Base-by-base conservation (phyloP, 2,113 vertebrate species). In the Pimephales promelas region DNA sequence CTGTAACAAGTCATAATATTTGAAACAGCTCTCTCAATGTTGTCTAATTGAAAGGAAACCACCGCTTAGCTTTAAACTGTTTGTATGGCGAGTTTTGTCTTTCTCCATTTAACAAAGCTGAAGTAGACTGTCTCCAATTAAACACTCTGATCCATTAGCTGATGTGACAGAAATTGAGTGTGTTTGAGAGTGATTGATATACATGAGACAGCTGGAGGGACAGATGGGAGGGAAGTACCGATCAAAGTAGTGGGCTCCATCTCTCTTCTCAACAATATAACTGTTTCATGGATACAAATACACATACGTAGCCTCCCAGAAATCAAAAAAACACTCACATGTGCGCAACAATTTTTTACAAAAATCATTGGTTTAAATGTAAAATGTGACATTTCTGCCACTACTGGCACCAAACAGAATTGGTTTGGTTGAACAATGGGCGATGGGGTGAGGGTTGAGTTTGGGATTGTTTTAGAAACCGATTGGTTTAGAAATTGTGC, bases 161-260 rank as follows among this genome's bases (percentile, higher is more conserved):
- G 68, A 83, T 79, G 24, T 71, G 85, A 57, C 71, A 52, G 61
- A 70, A 81, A 70, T 47, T 56, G 79, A 71, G 79, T 34, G 52
- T 26, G 45, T n/a, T 73, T 61, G 43, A 34, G n/a, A 79, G 75
- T 79, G 75, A 90, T 83, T 79, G 86, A 87, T 87, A 83, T 84
- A 86, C 73, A 85, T 81, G 10, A 70, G 88, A 83, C 90, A 92
- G 85, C 89, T 89, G 91, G 87, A 84, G 61, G 83, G 88, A 86
- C 90, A 86, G 88, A 88, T 90, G 88, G 89, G 87, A 72, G 45
- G 57, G 79, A 34, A 26, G 28, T 47, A 24, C 79, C 10, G 28
- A 81, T 70, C 14, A 36, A 59, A 81, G 49, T 34, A 54, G 18
- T 54, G 61, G 74, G 26, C 24, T 79, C 43, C 16, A 64, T 64